Base-by-base conservation (phyloP, 2,113 vertebrate genomes). In the Mirza zaza region DNA sequence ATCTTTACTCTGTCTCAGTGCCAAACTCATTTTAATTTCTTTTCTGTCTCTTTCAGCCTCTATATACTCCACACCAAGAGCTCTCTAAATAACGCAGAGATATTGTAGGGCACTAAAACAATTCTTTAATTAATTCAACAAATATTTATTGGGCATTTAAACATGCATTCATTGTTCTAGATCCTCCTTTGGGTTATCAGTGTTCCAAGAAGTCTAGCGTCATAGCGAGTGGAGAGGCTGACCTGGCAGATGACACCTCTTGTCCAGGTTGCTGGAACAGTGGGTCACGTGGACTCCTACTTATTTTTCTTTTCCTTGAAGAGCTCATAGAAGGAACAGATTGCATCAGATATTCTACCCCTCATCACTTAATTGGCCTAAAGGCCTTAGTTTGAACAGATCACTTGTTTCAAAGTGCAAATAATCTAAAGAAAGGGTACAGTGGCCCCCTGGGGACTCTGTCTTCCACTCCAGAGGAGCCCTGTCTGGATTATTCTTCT, bases 401-500 rank as follows among this genome's bases (percentile, higher is more conserved):
- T 70, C 59, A 14, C 32, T 59, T 73, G 29, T 80, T 91, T 97
- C 65, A 92, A 84, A 95, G 67, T 83, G 93, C 87, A 97, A 93
- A 96, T 94, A 96, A 96, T 91, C 93, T 87, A 88, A 92, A 95
- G 90, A 94, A 63, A 23, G 77, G 81, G 92, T 55, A 23, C 77
- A 95, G 97, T n/a, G 90, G 91, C 68, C 87, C 93, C 23, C 5
- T 85, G 83, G 97, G 80, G 96, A 96, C 90, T 96, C 92, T 36
- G 3, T 89, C 59, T 87, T 83, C 55, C 23, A 87, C 89, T n/a
- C 75, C 12, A 32, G 95, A 97, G 92, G 87, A 97, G 63, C 42
- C 39, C 82, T 36, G 86, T 92, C 90, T 36, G 79, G 93, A 97
- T 98, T 96, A 96, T 96, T 95, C 98, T 98, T 98, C 96, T 97